Conservation (phyloP, 2,888 invertebrate genomes). For the Lymantria monacha region DNA sequence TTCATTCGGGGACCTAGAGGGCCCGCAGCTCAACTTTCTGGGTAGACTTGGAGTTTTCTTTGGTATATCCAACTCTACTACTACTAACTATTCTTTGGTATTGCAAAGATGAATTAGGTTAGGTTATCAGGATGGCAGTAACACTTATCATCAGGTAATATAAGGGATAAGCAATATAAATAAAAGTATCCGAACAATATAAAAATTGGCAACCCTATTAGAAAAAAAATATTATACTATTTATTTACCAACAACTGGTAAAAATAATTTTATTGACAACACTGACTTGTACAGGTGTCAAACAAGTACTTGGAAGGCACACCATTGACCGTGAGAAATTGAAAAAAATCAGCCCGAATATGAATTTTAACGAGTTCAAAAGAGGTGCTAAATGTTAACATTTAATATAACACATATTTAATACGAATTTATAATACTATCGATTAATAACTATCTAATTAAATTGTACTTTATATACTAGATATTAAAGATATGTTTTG, state of each 20-base stretch:
- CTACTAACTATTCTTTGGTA: no score
- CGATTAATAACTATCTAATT: not conserved
- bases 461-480: constrained; percentile 6
- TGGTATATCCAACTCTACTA: no score
- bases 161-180: no score
- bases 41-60: no score
- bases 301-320: constrained; percentile 27
- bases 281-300: constrained; percentile 21
- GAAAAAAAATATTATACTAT: not conserved
- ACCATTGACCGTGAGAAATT: constrained; percentile 35
- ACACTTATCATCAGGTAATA: no score
- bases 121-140: no score
- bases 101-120: no score
- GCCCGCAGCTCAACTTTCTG: no score
- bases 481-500: constrained; percentile 11
- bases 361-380: constrained; percentile 39
- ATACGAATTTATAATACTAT: constrained; percentile 4
- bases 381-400: constrained; percentile 43
- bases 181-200: not conserved
- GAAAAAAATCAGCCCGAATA: constrained; percentile 26
- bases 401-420: constrained; percentile 34
- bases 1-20: no score
- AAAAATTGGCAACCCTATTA: not conserved
- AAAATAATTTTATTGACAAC: constrained; percentile 17
- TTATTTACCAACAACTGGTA: not conserved